Percentiles rank a stretch among this genome's conserved stretches.
phyloP scores from a whole-genome alignment of 2,113 vertebrate species.

The Ptilonorhynchus violaceus region DNA sequence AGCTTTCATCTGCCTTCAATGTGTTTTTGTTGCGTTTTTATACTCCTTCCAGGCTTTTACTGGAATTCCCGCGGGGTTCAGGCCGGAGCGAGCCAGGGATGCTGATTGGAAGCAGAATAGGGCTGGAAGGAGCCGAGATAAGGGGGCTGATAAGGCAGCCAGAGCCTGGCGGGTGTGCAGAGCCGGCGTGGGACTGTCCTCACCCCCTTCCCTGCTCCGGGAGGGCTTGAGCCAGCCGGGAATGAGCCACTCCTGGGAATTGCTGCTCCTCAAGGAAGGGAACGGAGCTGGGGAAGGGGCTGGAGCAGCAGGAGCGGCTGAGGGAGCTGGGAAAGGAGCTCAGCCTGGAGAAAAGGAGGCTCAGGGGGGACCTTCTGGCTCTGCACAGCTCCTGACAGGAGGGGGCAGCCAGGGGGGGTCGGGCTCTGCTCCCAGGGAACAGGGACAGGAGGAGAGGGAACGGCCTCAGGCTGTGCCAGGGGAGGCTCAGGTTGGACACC shows the following conservation, averaged over 20 bases:
- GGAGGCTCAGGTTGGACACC: too few relatives aligned
- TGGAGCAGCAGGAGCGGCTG: not conserved
- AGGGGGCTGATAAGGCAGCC: not conserved
- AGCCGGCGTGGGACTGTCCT: not conserved
- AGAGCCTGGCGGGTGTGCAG: not conserved
- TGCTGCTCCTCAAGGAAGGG: not conserved
- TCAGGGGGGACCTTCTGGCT: not conserved
- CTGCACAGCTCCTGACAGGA: not conserved
- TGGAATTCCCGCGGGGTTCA: not conserved
- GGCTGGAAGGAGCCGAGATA: not conserved
- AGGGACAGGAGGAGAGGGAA: not conserved
- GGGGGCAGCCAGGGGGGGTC: not conserved
- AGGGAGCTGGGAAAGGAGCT: not conserved
- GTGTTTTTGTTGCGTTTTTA: conserved; percentile 10
- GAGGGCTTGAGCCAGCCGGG: not conserved
- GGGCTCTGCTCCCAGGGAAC: not conserved
- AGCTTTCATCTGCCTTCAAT: not conserved
- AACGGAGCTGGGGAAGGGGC: not conserved
- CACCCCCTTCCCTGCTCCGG: not conserved
- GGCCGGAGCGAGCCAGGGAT: rapidly evolving
- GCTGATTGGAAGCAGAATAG: not conserved
- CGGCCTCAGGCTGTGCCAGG: not conserved
- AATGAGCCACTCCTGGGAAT: not conserved
- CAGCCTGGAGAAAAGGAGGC: not conserved
- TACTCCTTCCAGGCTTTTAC: not conserved